Evolutionary conservation across 2,113 vertebrate genomes (phyloP).

Genomic region (Litocranius walleri): DNA sequence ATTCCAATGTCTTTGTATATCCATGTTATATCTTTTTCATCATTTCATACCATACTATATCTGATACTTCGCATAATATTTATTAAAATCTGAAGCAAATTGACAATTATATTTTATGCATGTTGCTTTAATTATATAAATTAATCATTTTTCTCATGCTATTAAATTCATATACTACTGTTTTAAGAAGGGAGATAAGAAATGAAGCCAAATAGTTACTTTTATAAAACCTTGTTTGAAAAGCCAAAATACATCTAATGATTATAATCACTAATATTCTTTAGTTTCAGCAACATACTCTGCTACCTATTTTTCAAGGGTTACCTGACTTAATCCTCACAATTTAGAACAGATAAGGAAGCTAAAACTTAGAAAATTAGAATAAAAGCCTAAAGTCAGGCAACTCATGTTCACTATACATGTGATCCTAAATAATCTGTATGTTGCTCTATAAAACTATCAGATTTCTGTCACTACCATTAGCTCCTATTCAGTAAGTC

Average conservation of each 20-base stretch:
- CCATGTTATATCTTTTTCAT: neutral
- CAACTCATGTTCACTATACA: neutral
- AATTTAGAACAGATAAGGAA: neutral
- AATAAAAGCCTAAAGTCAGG: neutral
- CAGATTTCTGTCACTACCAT: neutral
- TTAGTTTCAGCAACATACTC: neutral
- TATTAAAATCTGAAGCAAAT: neutral
- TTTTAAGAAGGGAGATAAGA: neutral
- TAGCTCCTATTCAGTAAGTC: neutral
- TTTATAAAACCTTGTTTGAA: neutral
- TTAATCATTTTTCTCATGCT: conserved; percentile 6
- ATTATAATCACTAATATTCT: neutral
- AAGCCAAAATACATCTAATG: neutral
- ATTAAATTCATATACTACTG: neutral
- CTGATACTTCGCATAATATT: neutral
- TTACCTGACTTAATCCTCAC: neutral
- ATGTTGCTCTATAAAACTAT: neutral
- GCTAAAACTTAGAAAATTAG: neutral
- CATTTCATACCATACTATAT: neutral
- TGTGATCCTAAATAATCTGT: neutral
- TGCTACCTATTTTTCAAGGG: neutral
- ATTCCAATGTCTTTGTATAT: neutral
- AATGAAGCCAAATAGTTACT: neutral
- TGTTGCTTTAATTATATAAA: conserved; percentile 1
- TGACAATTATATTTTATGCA: neutral